These are phyloP conservation scores for Dendrocincla tyrannina DNA, from an alignment of 2,797 vertebrate species.

Conservation along the genomic window DNA sequence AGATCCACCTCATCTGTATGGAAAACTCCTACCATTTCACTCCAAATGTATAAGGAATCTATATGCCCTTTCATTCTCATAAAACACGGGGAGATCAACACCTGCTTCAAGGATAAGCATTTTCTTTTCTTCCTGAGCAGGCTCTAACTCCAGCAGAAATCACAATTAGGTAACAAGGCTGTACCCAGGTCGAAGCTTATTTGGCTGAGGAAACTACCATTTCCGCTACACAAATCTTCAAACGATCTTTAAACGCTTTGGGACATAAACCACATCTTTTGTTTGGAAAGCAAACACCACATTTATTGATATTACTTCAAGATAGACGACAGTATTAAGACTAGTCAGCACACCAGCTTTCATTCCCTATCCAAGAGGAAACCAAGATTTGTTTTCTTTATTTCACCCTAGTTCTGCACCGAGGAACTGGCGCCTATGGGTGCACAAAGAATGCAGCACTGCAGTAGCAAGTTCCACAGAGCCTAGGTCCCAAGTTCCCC, in stretches of 20 bases:
- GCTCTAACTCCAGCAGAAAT: background rate
- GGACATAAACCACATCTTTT: background rate
- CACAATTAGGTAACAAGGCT: background rate
- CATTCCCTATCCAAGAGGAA: background rate
- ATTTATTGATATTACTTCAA: background rate
- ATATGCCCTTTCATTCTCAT: background rate
- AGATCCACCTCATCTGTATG: background rate
- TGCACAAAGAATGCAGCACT: background rate
- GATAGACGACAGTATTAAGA: background rate
- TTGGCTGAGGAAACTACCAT: background rate
- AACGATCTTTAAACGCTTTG: background rate
- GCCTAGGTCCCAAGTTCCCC: background rate
- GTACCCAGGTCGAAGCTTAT: rapidly evolving
- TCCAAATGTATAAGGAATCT: background rate
- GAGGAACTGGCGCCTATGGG: background rate
- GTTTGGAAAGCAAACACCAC: background rate
- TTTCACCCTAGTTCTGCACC: background rate
- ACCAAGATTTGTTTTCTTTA: background rate
- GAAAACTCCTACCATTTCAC: background rate
- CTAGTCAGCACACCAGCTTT: background rate
- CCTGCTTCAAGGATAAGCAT: background rate
- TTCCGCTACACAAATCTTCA: background rate
- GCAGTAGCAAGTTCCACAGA: background rate
- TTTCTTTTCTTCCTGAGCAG: background rate
- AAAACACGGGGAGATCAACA: background rate